A percentile compares a stretch with the other conserved stretches of the same genome.
These are phyloP conservation scores for Balaenoptera acutorostrata DNA, from an alignment of 2,113 vertebrate species.

Conservation along the genomic window DNA sequence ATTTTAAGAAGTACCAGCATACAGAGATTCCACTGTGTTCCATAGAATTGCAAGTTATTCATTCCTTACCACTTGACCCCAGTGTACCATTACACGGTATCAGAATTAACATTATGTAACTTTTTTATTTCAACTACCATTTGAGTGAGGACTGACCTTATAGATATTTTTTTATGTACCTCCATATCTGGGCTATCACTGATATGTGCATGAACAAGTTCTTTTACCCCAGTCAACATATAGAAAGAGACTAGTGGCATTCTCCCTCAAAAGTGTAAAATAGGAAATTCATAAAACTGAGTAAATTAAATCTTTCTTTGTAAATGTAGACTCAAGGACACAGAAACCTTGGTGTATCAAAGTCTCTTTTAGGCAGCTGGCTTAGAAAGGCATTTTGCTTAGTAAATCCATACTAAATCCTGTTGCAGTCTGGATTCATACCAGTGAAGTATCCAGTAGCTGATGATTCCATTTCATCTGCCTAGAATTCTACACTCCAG, in stretches of 20 bases:
- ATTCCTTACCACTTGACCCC: background rate
- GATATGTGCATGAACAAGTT: background rate
- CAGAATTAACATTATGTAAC: background rate
- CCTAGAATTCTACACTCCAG: background rate
- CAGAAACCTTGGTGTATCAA: background rate
- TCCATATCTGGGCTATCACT: background rate
- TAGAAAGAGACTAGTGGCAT: background rate
- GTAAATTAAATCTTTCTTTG: background rate
- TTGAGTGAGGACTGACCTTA: background rate
- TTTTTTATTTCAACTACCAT: background rate
- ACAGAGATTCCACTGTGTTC: background rate
- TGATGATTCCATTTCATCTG: background rate
- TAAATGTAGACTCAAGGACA: background rate
- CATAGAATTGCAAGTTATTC: background rate
- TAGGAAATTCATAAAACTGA: background rate
- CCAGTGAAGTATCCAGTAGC: background rate
- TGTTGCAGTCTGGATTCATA: background rate
- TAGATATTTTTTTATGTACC: background rate
- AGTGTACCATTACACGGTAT: background rate
- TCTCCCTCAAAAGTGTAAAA: background rate
- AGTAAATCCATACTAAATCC: constrained; percentile 16
- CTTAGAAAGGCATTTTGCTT: background rate
- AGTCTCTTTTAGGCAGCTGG: background rate
- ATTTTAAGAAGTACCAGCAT: background rate
- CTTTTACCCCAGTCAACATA: background rate